phyloP scores from a whole-genome alignment of 1,140 invertebrate species.

The Lasaia peninsularis region DNA sequence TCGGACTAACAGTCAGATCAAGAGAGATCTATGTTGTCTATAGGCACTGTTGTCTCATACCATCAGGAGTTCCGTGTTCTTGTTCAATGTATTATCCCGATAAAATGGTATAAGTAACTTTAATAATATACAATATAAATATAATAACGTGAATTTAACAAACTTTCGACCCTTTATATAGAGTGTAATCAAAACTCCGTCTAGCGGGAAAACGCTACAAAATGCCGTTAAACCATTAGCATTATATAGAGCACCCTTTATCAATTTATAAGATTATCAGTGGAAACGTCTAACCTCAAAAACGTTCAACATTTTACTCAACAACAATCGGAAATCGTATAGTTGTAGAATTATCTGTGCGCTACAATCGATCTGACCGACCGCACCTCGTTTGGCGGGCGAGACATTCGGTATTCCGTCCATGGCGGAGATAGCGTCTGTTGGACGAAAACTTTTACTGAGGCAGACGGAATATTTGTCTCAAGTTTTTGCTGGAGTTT shows the following conservation, averaged over 20 bases:
- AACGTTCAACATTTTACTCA: constrained; percentile 19
- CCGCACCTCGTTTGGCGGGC: constrained; percentile 49
- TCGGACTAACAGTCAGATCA: no score
- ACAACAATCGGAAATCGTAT: constrained; percentile 44
- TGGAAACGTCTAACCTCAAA: constrained; percentile 14
- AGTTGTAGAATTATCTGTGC: constrained; percentile 46
- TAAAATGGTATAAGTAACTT: no score
- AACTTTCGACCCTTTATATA: constrained; percentile 4
- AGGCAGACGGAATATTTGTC: not conserved
- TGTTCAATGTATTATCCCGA: no score
- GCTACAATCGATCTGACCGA: constrained; percentile 45
- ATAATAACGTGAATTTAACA: not conserved
- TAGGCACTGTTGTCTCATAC: no score
- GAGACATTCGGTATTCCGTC: constrained; percentile 52
- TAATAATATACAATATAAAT: not conserved
- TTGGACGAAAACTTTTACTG: constrained; percentile 3
- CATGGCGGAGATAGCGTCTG: constrained; percentile 49
- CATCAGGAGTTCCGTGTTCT: no score
- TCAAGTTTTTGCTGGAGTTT: no score
- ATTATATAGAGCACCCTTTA: constrained; percentile 5
- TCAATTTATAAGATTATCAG: constrained; percentile 7
- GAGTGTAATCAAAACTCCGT: not conserved
- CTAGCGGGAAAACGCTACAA: not conserved
- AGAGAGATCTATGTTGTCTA: no score
- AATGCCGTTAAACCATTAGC: not conserved